These are phyloP conservation scores for Trogon surrucura DNA, from an alignment of 2,113 vertebrate genomes.

Conservation along the genomic window DNA sequence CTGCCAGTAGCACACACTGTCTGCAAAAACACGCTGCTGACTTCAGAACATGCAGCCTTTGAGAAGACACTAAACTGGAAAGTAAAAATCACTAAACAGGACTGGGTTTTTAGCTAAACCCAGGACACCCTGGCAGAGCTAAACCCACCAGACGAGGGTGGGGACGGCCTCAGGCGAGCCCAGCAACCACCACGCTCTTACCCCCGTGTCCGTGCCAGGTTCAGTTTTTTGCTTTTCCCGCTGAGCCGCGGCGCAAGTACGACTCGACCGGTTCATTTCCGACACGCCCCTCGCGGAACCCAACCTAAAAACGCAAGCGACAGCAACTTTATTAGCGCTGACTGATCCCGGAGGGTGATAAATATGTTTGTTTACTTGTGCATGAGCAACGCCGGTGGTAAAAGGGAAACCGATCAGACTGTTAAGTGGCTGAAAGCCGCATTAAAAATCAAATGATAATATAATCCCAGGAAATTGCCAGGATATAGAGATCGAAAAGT, in stretches of 20 bases:
- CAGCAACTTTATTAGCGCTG: slow-evolving; percentile 75
- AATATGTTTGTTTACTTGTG: slow-evolving; percentile 75
- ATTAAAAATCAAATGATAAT: slow-evolving; percentile 52
- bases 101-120: too few relatives aligned
- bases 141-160: background rate
- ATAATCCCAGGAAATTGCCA: slow-evolving; percentile 63
- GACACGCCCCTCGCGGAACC: slow-evolving; percentile 24
- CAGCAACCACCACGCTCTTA: accelerated
- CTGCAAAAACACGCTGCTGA: too few relatives aligned
- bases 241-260: slow-evolving; percentile 13
- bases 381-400: slow-evolving; percentile 52
- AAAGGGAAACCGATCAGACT: slow-evolving; percentile 63
- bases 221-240: background rate
- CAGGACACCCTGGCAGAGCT: background rate
- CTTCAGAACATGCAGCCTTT: too few relatives aligned
- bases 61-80: too few relatives aligned
- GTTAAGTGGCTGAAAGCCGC: slow-evolving; percentile 48
- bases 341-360: slow-evolving; percentile 73
- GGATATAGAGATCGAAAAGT: background rate
- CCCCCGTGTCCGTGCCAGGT: background rate
- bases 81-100: too few relatives aligned
- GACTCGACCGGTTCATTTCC: slow-evolving; percentile 25
- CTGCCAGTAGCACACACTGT: too few relatives aligned
- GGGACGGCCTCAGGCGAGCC: background rate
- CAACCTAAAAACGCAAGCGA: slow-evolving; percentile 65